phyloP scores from a whole-genome alignment of 2,113 vertebrate species.

The Sminthopsis crassicaudata region DNA sequence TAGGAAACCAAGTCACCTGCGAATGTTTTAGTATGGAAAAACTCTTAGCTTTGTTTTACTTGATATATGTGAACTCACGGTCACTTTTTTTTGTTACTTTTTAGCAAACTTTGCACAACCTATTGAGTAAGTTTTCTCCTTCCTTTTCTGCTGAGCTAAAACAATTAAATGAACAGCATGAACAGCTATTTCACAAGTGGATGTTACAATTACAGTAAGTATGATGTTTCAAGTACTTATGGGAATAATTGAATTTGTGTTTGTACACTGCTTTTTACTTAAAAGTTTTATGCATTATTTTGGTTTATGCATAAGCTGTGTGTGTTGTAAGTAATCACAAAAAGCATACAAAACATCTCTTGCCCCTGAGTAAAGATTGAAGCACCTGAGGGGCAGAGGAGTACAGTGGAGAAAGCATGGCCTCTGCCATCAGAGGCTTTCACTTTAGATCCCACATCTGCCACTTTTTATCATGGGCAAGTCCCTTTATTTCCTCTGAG shows the following conservation, averaged over 20 bases:
- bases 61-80: slow-evolving; percentile 30
- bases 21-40: neutral
- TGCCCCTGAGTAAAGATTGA: neutral
- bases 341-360: neutral
- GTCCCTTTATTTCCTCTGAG: neutral
- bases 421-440: neutral
- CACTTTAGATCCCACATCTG: neutral
- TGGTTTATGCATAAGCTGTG: slow-evolving; percentile 43
- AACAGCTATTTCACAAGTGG: slow-evolving; percentile 94
- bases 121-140: slow-evolving; percentile 87
- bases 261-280: slow-evolving; percentile 6
- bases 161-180: slow-evolving; percentile 88
- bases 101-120: slow-evolving; percentile 89
- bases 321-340: neutral
- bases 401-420: neutral
- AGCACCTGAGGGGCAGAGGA: neutral
- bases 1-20: neutral
- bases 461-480: neutral
- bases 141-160: slow-evolving; percentile 90
- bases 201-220: slow-evolving; percentile 96
- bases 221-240: slow-evolving; percentile 43
- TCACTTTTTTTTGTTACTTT: slow-evolving; percentile 56
- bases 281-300: slow-evolving; percentile 34
- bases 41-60: slow-evolving; percentile 44
- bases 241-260: slow-evolving; percentile 27